Evolutionary conservation across 2,888 invertebrate species (phyloP), one percentile per base, ranked within the genome.

Genomic region (Eilema griseolum): DNA sequence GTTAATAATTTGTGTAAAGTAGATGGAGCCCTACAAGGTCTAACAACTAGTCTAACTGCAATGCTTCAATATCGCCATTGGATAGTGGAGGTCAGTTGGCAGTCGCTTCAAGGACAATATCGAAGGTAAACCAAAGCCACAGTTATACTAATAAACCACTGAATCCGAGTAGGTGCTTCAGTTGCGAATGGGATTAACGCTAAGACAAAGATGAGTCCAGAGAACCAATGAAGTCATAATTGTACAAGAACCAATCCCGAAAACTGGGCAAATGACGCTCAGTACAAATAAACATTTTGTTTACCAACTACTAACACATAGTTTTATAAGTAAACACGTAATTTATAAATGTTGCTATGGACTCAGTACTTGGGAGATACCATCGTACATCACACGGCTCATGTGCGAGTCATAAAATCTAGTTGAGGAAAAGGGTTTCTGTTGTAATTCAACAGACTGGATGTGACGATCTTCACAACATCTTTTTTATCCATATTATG

Each of bases 371-470:
- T 68, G 60, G 20, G 46, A 23, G 20, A 60, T 33, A 67, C 31
- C n/a, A 46, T 67, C 61, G 10, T 71, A 61, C 23, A 65, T 65
- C 61, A 60, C 59, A 67, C 11, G 14, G 26, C 20, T 16, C 59
- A 52, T 52, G 52, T 52, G 52, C 10, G 60, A 37, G 16, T 65
- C 71, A 28, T 71, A 65, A 71, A 71, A 71, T 37, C 14, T 28
- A 64, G 68, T 71, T 65, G 71, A 68, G 67, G 71, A 71, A 68
- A 71, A 71, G 59, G 63, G 67, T 63, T 67, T 8, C 67, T 64
- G 16, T 57, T 63, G 26, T 52, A 62, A 16, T 69, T 52, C 52
- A 8, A 52, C 26, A 56, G 14, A 16, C 59, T 62, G 33, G 56
- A 57, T 28, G 56, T 37, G 28, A 12, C 26, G 46, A 12, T 64